Evolutionary conservation across 2,797 vertebrate genomes (phyloP).

Genomic region (Sorex maritimensis): DNA sequence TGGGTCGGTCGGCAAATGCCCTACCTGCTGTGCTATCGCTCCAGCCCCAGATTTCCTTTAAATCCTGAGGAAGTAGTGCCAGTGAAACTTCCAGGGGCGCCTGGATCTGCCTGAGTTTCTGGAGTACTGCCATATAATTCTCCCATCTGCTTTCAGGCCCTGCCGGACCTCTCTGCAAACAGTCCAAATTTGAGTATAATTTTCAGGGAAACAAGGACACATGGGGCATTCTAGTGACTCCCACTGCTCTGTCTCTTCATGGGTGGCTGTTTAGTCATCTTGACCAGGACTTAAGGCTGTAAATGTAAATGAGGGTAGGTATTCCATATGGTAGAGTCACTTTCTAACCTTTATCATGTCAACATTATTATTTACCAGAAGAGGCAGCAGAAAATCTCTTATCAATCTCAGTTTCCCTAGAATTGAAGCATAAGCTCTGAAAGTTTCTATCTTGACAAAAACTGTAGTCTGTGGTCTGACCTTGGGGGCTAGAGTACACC

Average conservation of each 20-base stretch:
- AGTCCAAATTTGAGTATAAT: neutral
- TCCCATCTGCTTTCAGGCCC: neutral
- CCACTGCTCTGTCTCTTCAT: neutral
- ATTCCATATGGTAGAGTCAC: neutral
- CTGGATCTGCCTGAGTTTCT: neutral
- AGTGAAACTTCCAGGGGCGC: neutral
- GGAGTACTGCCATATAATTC: neutral
- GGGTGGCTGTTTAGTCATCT: neutral
- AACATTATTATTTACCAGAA: neutral
- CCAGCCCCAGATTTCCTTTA: neutral
- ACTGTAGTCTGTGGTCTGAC: neutral
- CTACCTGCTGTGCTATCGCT: no score
- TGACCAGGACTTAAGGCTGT: neutral
- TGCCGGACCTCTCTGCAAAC: neutral
- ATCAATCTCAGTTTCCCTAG: conserved; percentile 17
- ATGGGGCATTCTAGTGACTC: neutral
- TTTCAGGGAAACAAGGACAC: neutral
- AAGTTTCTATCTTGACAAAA: neutral
- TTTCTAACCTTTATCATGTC: neutral
- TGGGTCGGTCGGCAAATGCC: no score
- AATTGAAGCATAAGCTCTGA: neutral
- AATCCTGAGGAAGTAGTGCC: neutral
- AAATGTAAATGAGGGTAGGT: neutral
- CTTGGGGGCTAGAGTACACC: neutral
- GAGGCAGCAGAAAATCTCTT: neutral